Evolutionary conservation across 2,113 vertebrate genomes (phyloP).

Genomic region (Argyrosomus japonicus): DNA sequence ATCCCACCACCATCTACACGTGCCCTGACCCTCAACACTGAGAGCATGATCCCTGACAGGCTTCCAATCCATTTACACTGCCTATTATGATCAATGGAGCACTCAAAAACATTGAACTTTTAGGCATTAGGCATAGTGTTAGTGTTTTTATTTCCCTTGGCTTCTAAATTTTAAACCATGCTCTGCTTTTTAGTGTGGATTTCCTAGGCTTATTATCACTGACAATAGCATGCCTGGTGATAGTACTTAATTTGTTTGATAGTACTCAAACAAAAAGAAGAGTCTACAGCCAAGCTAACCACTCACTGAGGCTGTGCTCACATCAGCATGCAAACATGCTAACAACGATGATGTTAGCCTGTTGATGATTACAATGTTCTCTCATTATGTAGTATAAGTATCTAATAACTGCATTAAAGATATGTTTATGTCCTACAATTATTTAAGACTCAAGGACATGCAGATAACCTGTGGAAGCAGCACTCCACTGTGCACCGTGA

Average conservation of each 20-base stretch:
- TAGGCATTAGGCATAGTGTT: too few species aligned
- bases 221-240: background rate
- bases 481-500: conserved; percentile 4
- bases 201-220: background rate
- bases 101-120: background rate
- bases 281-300: background rate
- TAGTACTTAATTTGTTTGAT: background rate
- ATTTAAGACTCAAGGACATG: background rate
- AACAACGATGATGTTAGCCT: background rate
- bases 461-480: conserved; percentile 5
- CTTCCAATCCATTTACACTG: background rate
- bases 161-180: background rate
- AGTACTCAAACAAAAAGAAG: background rate
- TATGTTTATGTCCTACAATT: background rate
- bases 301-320: background rate
- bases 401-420: background rate
- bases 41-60: background rate
- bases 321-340: background rate
- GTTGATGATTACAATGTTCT: background rate
- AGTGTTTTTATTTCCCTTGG: background rate
- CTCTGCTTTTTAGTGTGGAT: background rate
- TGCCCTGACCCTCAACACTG: background rate
- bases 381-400: background rate
- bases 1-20: background rate
- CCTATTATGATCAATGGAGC: background rate